phyloP scores from a whole-genome alignment of 1,140 invertebrate species.

The Neodiprion pinetum region DNA sequence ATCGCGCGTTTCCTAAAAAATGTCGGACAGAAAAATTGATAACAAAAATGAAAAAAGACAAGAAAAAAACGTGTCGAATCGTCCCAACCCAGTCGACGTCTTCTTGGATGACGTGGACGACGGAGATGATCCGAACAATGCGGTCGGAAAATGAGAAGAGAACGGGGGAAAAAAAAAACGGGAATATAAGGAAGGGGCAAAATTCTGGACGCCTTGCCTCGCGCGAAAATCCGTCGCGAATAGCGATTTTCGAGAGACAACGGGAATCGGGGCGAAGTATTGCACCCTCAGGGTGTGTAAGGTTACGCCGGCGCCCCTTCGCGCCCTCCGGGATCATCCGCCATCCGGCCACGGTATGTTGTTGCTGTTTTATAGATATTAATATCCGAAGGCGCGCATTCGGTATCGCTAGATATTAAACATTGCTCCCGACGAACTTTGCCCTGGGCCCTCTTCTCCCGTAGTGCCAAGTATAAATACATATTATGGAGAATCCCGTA shows the following conservation, averaged over 20 bases:
- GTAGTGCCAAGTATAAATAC: no score
- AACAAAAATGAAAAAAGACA: no score
- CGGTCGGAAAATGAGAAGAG: not conserved
- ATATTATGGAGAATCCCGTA: not conserved
- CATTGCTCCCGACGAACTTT: not conserved
- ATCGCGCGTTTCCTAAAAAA: no score
- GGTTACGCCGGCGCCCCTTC: not conserved
- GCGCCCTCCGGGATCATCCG: not conserved
- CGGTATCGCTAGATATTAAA: constrained; percentile 3
- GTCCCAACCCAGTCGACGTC: no score
- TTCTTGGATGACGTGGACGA: no score
- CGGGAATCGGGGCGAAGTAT: not conserved
- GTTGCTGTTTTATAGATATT: constrained; percentile 1
- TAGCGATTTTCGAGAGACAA: not conserved
- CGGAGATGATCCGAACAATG: no score
- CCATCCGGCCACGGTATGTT: not conserved
- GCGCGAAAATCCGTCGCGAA: not conserved
- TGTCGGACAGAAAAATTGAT: no score
- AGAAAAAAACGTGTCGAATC: no score
- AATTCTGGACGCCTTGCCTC: not conserved
- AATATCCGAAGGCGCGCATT: constrained; percentile 7
- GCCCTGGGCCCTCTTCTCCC: not conserved
- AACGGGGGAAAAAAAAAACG: not conserved
- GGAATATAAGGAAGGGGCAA: not conserved
- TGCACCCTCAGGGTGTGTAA: not conserved